Evolutionary conservation across 2,888 invertebrate genomes (phyloP), one percentile per base, ranked within the genome.

Genomic region (Watsonalla binaria): DNA sequence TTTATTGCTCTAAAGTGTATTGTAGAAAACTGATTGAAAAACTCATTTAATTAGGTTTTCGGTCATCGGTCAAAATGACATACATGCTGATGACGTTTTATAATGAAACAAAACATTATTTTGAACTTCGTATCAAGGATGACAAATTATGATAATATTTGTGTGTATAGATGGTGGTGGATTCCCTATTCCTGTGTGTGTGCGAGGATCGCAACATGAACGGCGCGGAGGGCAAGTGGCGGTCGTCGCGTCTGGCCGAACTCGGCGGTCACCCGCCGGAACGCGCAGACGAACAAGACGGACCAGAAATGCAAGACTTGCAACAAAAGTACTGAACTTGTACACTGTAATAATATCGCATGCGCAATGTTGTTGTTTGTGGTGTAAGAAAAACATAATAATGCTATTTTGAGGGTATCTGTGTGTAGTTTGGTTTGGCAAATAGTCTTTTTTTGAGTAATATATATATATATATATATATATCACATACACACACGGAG

Each of bases 121-220:
- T 24, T 24, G 4, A 24, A 24, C 24, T 24, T 24, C 4, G 24
- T 24, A 24, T 2, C 6, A 37, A 35, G 5, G 7, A 34, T 45
- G 13, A 37, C 8, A 46, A 52, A 49, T 9, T 15, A 11, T 46
- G 35, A 42, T 35, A 9, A 8, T 49, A 58, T 24, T 51, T 47
- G 33, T 51, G 33, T 51, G 60, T 51, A 9, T 82, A 98, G 97
- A 97, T 98, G 94, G 96, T 98, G 8, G 95, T 98, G 6, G 98
- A 98, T 80, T 97, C 98, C 0, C 89, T 99, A 53, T 96, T 98
- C 84, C 87, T 99, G 60, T 99, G 98, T 80, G 96, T 97, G 72
- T 98, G 98, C 76, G 98, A 98, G 81, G 98, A 97, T 78, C 95
- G 95, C 82, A 95, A 96, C 56, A 92, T 95, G 80, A 97, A 97